These are phyloP conservation scores for Rhynchonycteris naso DNA, from an alignment of 2,797 vertebrate genomes.

Conservation along the genomic window DNA sequence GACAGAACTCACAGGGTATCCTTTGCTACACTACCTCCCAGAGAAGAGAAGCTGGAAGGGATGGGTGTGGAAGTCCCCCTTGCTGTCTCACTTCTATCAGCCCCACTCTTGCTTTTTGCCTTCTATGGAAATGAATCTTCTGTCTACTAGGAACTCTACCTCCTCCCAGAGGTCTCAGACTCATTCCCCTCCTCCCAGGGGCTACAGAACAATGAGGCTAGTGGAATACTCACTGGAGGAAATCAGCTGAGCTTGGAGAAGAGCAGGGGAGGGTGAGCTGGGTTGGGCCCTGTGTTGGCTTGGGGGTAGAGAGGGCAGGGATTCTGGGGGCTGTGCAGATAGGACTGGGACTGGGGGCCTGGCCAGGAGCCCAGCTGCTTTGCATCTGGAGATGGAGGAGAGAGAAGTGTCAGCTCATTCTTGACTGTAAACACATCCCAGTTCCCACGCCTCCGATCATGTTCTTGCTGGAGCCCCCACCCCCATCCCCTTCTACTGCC, in stretches of 20 bases:
- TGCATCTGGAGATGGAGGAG: conserved; percentile 67
- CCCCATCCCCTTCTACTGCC: neutral
- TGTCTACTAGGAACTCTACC: neutral
- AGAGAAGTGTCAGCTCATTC: conserved; percentile 48
- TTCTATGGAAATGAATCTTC: neutral
- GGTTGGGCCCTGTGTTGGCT: neutral
- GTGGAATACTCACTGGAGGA: neutral
- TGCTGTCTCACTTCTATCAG: neutral
- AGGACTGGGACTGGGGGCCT: neutral
- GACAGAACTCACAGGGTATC: neutral
- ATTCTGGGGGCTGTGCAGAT: neutral
- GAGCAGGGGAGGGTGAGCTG: neutral
- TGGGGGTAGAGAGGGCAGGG: neutral
- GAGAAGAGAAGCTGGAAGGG: neutral
- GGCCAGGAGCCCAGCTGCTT: conserved; percentile 56
- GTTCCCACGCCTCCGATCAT: conserved; percentile 67
- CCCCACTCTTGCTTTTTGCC: neutral
- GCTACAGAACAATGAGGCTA: neutral
- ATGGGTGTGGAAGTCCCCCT: neutral
- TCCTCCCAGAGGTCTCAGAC: neutral
- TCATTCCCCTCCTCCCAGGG: neutral
- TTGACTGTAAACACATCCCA: neutral
- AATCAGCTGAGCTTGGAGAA: neutral
- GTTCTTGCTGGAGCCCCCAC: neutral
- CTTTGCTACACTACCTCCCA: neutral